Conservation (phyloP, 2,888 invertebrate species). For the Lithosia quadra region DNA sequence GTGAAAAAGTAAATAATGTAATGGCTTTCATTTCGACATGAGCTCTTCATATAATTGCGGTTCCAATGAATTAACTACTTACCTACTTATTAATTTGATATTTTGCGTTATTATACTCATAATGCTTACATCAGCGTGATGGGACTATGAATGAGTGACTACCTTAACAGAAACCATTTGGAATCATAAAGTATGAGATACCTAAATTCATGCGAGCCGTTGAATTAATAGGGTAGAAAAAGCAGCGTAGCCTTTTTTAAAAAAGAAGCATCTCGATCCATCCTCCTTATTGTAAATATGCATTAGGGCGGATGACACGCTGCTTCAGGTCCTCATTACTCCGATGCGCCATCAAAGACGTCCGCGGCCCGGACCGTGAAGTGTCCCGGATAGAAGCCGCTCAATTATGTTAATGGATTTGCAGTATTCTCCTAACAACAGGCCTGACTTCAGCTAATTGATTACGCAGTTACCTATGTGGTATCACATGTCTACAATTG, state of each 20-base stretch:
- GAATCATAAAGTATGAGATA: conserved; percentile 62
- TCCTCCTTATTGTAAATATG: conserved; percentile 76
- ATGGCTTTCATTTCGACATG: conserved; percentile 57
- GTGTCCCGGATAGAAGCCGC: conserved; percentile 79
- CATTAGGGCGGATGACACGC: conserved; percentile 72
- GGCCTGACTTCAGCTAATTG: conserved; percentile 70
- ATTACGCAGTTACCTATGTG: conserved; percentile 61
- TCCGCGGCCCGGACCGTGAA: conserved; percentile 74
- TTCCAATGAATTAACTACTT: conserved; percentile 28
- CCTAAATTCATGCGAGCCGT: conserved; percentile 55
- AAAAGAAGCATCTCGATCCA: conserved; percentile 58
- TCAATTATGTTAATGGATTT: conserved; percentile 84
- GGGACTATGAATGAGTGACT: conserved; percentile 28
- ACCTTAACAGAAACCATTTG: conserved; percentile 50
- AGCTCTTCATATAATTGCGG: conserved; percentile 49
- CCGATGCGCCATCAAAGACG: conserved; percentile 79
- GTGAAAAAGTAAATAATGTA: conserved; percentile 59
- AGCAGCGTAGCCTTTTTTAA: conserved; percentile 60
- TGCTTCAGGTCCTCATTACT: conserved; percentile 76
- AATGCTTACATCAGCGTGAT: conserved; percentile 21
- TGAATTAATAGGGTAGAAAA: conserved; percentile 66
- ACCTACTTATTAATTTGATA: conserved; percentile 23
- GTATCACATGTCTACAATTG: conserved; percentile 54
- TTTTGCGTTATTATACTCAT: conserved; percentile 17
- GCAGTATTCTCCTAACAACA: conserved; percentile 71